phyloP scores from a whole-genome alignment of 2,113 vertebrate species.

The Takifugu bimaculatus region DNA sequence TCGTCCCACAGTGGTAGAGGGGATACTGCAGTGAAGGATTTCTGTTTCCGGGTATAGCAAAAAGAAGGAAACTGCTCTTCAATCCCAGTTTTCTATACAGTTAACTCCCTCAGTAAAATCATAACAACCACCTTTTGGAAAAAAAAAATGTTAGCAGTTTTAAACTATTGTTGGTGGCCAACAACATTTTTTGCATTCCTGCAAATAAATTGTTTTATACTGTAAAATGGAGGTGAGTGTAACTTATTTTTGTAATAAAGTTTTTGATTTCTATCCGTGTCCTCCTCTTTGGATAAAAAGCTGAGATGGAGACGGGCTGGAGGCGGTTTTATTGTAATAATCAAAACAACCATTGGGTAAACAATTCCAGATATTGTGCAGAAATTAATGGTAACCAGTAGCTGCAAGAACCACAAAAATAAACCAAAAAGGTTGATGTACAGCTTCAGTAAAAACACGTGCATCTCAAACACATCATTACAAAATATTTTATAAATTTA shows the following conservation, averaged over 20 bases:
- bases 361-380: no score
- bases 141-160: conserved; percentile 94
- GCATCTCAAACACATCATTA: no score
- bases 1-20: conserved; percentile 67
- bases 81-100: conserved; percentile 79
- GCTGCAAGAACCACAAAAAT: no score
- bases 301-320: neutral
- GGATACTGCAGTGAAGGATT: conserved; percentile 80
- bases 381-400: no score
- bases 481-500: no score
- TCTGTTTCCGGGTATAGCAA: conserved; percentile 78
- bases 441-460: no score
- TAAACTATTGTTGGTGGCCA: conserved; percentile 99
- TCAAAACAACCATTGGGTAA: no score
- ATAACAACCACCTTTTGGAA: conserved; percentile 86
- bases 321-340: neutral
- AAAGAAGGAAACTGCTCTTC: conserved; percentile 78
- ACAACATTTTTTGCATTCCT: conserved; percentile 99
- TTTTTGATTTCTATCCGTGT: conserved; percentile 92
- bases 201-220: conserved; percentile 99
- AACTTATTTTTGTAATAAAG: conserved; percentile 99
- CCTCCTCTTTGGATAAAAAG: conserved; percentile 64
- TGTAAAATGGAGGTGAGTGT: conserved; percentile 99
- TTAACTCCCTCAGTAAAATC: conserved; percentile 81
- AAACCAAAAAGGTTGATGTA: no score